Evolutionary conservation across 2,888 invertebrate genomes (phyloP), one percentile per base, ranked within the genome.

Genomic region (Lypha dubia): DNA sequence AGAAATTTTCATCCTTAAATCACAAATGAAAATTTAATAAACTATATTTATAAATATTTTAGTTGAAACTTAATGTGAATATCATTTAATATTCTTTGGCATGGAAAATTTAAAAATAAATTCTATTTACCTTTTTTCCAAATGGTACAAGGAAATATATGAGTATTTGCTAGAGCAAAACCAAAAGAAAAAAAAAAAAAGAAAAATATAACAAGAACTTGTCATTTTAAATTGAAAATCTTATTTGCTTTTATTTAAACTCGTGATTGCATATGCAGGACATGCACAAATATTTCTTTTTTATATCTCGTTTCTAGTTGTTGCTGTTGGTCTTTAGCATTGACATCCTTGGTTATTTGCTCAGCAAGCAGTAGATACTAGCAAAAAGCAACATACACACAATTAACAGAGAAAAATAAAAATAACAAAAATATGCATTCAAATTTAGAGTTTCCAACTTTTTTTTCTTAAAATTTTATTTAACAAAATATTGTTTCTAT

Each of bases 201-300:
- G n/a, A 11, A 46, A 58, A 17, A 49, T 8, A 67, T 3, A 20
- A 32, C 8, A 22, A 53, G 22, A 73, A 67, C 65, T 73, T 79
- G 79, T 79, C 65, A 65, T 49, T 73, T 63, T 58, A 79, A 79
- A 79, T 79, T 79, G 79, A 79, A 79, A 79, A 79, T 79, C 79
- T 73, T 79, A 79, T 79, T 79, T 79, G 79, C 65, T 79, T 79
- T 79, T 79, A 73, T 65, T 79, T 79, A 79, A 79, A 79, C 65
- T 73, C 73, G 49, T 79, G 79, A 79, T 79, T 79, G 73, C 79
- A 79, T 58, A 79, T 79, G 79, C 79, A 71, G 79, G 71, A 79
- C 79, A 79, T 79, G 79, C 63, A 79, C 49, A 79, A 65, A 65
- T 79, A 58, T 46, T 73, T 24, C 63, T 79, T 77, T 62, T n/a